These are phyloP conservation scores for Syngnathus scovelli DNA, from an alignment of 2,113 vertebrate species.

Conservation along the genomic window DNA sequence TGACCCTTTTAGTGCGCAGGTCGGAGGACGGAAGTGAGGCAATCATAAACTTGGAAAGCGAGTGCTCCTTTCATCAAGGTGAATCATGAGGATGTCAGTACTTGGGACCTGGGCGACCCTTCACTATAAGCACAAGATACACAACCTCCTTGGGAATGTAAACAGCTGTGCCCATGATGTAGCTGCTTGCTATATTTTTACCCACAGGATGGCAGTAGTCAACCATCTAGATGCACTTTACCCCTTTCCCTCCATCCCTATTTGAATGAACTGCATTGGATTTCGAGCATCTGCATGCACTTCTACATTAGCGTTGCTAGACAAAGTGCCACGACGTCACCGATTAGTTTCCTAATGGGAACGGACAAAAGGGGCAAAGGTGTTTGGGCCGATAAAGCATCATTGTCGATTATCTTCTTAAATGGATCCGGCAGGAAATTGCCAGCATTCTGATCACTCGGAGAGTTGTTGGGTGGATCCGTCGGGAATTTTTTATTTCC, in stretches of 20 bases:
- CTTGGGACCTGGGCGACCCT: conserved; percentile 17
- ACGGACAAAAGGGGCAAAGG: neutral
- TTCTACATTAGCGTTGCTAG: neutral
- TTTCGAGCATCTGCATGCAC: neutral
- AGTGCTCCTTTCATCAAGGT: conserved; percentile 4
- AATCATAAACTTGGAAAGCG: conserved; percentile 29
- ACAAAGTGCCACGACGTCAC: neutral
- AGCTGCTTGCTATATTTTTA: neutral
- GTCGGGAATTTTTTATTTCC: neutral
- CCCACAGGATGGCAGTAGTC: conserved; percentile 4
- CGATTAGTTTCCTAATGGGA: neutral
- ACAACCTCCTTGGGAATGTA: neutral
- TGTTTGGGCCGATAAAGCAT: neutral
- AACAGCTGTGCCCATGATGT: neutral
- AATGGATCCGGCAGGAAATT: neutral
- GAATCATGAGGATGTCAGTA: neutral
- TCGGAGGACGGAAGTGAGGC: neutral
- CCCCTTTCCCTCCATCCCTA: neutral
- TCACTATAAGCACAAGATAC: conserved; percentile 11
- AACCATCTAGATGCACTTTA: neutral
- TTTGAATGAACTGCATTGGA: neutral
- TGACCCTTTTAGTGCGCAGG: conserved; percentile 11
- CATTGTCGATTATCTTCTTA: neutral
- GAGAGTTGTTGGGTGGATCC: neutral
- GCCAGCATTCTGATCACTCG: neutral